Percentiles rank a stretch among this genome's conserved stretches.
These are phyloP conservation scores for Mastacembelus armatus DNA, from an alignment of 2,797 vertebrate species.

Conservation along the genomic window DNA sequence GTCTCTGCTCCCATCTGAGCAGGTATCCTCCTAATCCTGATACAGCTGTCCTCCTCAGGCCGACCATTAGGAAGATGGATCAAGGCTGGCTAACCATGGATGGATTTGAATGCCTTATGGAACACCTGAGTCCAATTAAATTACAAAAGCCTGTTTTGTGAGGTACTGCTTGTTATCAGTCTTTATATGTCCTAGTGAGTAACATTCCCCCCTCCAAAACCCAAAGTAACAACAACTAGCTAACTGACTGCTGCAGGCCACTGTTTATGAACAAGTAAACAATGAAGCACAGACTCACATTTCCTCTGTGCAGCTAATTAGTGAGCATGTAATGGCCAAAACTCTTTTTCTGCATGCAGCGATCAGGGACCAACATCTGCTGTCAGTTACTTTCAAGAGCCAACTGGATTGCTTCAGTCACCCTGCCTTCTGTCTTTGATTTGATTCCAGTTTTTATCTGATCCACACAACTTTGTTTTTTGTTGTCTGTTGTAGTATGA, in stretches of 20 bases:
- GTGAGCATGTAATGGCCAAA: conserved; percentile 42
- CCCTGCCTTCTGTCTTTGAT: conserved; percentile 53
- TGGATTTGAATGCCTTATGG: conserved; percentile 61
- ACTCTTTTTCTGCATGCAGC: conserved; percentile 12
- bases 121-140: conserved; percentile 65
- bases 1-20: conserved; percentile 25
- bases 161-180: conserved; percentile 59
- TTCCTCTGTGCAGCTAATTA: conserved; percentile 62
- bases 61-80: conserved; percentile 65
- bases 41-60: conserved; percentile 63
- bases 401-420: conserved; percentile 60
- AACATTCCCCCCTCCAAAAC: conserved; percentile 50
- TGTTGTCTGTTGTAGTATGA: conserved; percentile 29
- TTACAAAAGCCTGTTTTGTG: conserved; percentile 60
- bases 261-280: conserved; percentile 52
- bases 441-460: conserved; percentile 46
- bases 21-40: conserved; percentile 28
- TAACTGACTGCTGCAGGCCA: conserved; percentile 48
- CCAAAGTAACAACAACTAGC: conserved; percentile 55
- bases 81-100: conserved; percentile 55
- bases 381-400: conserved; percentile 54
- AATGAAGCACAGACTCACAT: conserved; percentile 37
- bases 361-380: conserved; percentile 60
- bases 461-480: conserved; percentile 13
- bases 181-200: conserved; percentile 66